Evolutionary conservation across 2,888 invertebrate species (phyloP).

Genomic region (Ephialtes manifestator): DNA sequence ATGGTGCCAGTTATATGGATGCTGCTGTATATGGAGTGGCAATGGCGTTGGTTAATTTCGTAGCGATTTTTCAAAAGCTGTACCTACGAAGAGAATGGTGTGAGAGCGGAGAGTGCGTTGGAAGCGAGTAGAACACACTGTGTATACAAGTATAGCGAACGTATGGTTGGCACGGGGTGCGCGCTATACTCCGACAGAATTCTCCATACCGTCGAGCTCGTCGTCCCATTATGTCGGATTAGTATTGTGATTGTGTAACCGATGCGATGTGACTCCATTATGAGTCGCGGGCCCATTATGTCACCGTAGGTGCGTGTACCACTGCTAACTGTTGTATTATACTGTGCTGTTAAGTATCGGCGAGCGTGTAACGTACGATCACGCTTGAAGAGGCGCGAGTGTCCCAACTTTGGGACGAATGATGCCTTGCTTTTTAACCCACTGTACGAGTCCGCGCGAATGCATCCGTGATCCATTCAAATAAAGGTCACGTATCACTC

Average conservation of each 20-base stretch:
- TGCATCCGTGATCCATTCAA: not conserved
- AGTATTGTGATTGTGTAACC: conserved; percentile 86
- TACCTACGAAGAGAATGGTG: not conserved
- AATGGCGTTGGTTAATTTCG: conserved; percentile 63
- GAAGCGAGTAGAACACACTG: conserved; percentile 7
- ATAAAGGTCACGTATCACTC: not conserved
- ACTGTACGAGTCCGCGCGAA: not conserved
- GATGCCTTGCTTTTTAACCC: not conserved
- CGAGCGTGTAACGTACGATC: conserved; percentile 28
- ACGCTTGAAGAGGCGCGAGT: conserved; percentile 22
- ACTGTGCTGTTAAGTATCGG: conserved; percentile 10
- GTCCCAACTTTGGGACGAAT: conserved; percentile 4
- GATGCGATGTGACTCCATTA: conserved; percentile 85
- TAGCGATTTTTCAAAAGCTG: conserved; percentile 54
- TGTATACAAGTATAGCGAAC: conserved; percentile 41
- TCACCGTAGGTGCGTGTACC: conserved; percentile 61
- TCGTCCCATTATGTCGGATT: conserved; percentile 81
- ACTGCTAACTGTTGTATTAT: conserved; percentile 50
- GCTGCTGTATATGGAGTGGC: conserved; percentile 29
- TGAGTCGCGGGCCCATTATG: conserved; percentile 74
- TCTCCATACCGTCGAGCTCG: conserved; percentile 57
- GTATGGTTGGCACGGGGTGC: conserved; percentile 53
- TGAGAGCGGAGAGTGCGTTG: conserved; percentile 21
- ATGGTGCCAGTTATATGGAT: conserved; percentile 31
- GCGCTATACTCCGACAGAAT: conserved; percentile 53